Percentiles rank a stretch among this genome's conserved stretches.
phyloP scores from a whole-genome alignment of 2,797 vertebrate species.

The Myotis planiceps region DNA sequence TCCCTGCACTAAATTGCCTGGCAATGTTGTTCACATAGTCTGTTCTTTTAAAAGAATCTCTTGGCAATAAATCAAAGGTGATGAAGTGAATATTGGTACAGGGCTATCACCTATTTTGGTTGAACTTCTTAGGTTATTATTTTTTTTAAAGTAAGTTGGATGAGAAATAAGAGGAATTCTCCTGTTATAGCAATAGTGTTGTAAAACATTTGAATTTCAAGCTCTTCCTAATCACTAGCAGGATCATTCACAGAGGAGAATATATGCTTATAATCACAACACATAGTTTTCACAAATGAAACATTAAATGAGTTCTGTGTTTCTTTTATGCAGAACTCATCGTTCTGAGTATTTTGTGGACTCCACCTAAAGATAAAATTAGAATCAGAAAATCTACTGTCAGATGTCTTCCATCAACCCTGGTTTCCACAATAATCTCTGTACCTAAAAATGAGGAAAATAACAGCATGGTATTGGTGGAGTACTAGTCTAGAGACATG shows the following conservation, averaged over 20 bases:
- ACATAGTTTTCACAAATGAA: not conserved
- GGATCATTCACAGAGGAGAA: not conserved
- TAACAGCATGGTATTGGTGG: not conserved
- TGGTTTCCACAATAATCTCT: not conserved
- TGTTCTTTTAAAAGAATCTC: constrained; percentile 17
- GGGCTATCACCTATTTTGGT: not conserved
- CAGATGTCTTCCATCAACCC: not conserved
- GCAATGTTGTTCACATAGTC: not conserved
- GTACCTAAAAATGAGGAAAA: not conserved
- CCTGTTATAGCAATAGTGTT: not conserved
- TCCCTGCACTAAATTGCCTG: not conserved
- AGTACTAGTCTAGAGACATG: not conserved
- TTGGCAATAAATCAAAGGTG: constrained; percentile 36
- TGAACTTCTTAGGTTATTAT: not conserved
- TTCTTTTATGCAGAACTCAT: not conserved
- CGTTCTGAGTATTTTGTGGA: not conserved
- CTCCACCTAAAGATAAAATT: constrained; percentile 3
- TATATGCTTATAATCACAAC: not conserved
- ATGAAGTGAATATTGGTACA: constrained; percentile 45
- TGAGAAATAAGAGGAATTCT: constrained; percentile 39
- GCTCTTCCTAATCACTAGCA: constrained; percentile 33
- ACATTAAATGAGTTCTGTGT: constrained; percentile 20
- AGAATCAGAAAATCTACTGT: not conserved
- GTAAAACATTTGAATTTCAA: not conserved
- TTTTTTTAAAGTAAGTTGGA: not conserved